Evolutionary conservation across 2,113 vertebrate genomes (phyloP).

Genomic region (Podilymbus podiceps): DNA sequence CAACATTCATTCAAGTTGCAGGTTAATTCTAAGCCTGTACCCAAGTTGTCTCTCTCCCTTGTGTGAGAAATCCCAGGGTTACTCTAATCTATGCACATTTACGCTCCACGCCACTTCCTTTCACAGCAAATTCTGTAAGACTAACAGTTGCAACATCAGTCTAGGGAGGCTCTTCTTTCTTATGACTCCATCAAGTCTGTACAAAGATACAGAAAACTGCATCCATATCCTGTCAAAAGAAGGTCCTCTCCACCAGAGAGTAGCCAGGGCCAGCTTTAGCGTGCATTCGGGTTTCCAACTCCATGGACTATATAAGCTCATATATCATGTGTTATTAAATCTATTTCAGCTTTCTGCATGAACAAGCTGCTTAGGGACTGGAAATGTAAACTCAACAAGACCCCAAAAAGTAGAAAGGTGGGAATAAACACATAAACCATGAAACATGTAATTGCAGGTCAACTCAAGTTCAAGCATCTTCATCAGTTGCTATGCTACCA

Average conservation of each 20-base stretch:
- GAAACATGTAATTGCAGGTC: constrained; percentile 52
- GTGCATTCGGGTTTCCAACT: background rate
- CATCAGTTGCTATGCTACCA: constrained; percentile 69
- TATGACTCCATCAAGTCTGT: background rate
- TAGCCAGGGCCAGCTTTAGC: background rate
- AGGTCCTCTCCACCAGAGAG: background rate
- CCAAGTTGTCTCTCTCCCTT: background rate
- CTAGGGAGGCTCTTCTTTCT: background rate
- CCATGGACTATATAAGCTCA: background rate
- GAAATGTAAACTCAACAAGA: constrained; percentile 36
- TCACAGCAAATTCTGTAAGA: background rate
- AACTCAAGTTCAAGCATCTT: constrained; percentile 52
- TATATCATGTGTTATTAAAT: constrained; percentile 30
- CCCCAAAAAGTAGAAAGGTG: background rate
- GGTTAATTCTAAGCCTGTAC: background rate
- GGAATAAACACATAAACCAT: constrained; percentile 28
- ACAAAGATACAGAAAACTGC: background rate
- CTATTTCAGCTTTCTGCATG: constrained; percentile 48
- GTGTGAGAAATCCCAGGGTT: background rate
- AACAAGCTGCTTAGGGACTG: constrained; percentile 27
- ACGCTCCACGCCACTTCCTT: background rate
- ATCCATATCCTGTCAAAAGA: background rate
- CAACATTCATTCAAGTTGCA: background rate
- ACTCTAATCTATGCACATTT: background rate
- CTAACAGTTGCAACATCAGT: too few species aligned